These are phyloP conservation scores for Emydocephalus ijimae DNA, from an alignment of 2,113 vertebrate genomes.

Conservation along the genomic window DNA sequence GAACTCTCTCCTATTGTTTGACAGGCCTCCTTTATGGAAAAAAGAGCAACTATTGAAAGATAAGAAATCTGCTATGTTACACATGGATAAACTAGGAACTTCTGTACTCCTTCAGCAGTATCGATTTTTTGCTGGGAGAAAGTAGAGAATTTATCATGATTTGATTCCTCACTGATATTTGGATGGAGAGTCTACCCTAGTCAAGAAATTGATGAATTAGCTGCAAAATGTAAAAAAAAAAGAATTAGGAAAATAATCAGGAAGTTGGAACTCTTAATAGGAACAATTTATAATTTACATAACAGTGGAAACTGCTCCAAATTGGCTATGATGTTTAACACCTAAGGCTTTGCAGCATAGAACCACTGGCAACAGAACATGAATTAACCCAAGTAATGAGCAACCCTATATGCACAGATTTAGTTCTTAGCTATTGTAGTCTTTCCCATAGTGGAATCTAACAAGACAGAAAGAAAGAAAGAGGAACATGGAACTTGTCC, in stretches of 20 bases:
- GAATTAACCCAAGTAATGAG: neutral
- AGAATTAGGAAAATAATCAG: neutral
- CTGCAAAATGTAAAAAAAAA: neutral
- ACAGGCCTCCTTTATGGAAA: neutral
- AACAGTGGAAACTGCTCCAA: neutral
- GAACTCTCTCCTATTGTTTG: neutral
- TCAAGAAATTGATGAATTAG: neutral
- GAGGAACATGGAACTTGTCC: neutral
- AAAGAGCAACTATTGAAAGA: neutral
- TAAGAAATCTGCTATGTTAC: neutral
- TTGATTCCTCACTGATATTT: neutral
- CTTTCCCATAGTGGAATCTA: neutral
- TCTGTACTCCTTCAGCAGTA: neutral
- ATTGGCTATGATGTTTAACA: neutral
- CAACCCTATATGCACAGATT: neutral
- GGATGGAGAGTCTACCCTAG: neutral
- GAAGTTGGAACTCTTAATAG: neutral
- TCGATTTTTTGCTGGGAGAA: neutral
- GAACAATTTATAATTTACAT: neutral
- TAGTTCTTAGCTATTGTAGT: neutral
- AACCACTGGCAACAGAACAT: neutral
- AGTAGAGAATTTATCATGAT: neutral
- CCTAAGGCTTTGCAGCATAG: neutral
- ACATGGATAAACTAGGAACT: neutral
- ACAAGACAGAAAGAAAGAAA: neutral